These are phyloP conservation scores for Perdix hodgsoniae DNA, from an alignment of 2,797 vertebrate genomes.

Conservation along the genomic window DNA sequence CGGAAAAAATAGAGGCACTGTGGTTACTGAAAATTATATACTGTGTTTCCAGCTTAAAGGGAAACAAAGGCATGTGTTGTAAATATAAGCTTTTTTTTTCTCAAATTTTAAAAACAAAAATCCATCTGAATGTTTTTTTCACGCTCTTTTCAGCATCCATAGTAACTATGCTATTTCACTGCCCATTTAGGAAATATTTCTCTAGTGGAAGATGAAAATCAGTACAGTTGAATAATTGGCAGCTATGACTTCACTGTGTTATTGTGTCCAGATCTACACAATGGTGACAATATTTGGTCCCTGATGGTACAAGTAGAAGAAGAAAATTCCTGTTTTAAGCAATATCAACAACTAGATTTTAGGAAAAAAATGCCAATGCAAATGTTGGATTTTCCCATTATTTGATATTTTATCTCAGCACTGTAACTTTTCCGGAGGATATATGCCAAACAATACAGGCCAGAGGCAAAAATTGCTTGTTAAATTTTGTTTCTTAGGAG, in stretches of 20 bases:
- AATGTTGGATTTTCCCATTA: not conserved
- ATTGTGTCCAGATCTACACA: not conserved
- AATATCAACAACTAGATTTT: not conserved
- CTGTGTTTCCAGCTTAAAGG: constrained; percentile 82
- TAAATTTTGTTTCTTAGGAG: not conserved
- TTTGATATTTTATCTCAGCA: not conserved
- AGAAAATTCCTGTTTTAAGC: not conserved
- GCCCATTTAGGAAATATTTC: constrained; percentile 26
- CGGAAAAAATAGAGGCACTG: constrained; percentile 85
- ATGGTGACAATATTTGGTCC: not conserved
- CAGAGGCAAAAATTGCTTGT: not conserved
- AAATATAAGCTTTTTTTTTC: constrained; percentile 33
- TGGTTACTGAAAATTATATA: constrained; percentile 87
- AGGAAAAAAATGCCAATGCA: constrained; percentile 1
- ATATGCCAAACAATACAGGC: not conserved
- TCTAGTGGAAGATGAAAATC: constrained; percentile 6
- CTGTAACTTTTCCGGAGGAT: not conserved
- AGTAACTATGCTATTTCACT: constrained; percentile 10
- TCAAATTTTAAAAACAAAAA: constrained; percentile 60
- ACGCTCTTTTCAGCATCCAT: not conserved
- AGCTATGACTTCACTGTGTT: not conserved
- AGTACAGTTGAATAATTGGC: not conserved
- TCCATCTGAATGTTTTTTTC: not conserved
- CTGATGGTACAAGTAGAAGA: not conserved
- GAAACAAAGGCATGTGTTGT: constrained; percentile 79